Evolutionary conservation across 2,888 invertebrate species (phyloP).

Genomic region (Acanthococcus lagerstroemiae): DNA sequence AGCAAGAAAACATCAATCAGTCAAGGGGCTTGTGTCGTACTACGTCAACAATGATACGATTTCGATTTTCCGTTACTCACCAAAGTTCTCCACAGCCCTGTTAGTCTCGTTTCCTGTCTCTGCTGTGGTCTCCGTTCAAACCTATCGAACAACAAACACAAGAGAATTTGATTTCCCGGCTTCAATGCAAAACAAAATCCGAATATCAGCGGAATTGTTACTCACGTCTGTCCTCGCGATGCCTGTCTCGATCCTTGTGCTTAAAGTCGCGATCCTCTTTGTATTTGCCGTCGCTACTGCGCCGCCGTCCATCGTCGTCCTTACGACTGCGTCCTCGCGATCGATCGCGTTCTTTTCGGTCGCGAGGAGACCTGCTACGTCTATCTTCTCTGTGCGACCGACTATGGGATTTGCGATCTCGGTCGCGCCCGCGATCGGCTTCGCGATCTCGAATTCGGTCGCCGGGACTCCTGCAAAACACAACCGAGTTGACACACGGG

Average conservation of each 20-base stretch:
- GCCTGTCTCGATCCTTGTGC: conserved; percentile 7
- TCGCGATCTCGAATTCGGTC: conserved; percentile 9
- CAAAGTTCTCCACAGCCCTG: too few relatives aligned
- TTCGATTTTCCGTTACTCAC: too few relatives aligned
- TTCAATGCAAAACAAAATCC: too few relatives aligned
- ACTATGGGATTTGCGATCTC: neutral
- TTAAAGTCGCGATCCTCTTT: conserved; percentile 1
- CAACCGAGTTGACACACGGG: neutral
- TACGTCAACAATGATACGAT: too few relatives aligned
- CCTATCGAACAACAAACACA: neutral
- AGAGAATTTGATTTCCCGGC: too few relatives aligned
- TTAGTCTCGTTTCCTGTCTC: neutral
- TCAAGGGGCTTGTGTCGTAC: too few relatives aligned
- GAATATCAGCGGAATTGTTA: neutral
- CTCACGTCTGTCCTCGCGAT: conserved; percentile 1
- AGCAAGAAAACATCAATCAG: too few relatives aligned
- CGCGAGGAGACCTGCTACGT: conserved; percentile 6
- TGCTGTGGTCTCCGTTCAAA: conserved; percentile 9
- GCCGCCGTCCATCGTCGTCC: neutral
- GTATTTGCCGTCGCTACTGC: too few relatives aligned
- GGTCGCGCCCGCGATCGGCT: conserved; percentile 6
- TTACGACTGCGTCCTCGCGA: neutral
- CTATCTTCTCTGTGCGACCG: neutral
- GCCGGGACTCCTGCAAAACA: neutral
- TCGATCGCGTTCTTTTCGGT: conserved; percentile 8